Base-by-base conservation (phyloP, 30 jellyfish, hydroid and myxozoan species). In the Rhopilema esculentum region DNA sequence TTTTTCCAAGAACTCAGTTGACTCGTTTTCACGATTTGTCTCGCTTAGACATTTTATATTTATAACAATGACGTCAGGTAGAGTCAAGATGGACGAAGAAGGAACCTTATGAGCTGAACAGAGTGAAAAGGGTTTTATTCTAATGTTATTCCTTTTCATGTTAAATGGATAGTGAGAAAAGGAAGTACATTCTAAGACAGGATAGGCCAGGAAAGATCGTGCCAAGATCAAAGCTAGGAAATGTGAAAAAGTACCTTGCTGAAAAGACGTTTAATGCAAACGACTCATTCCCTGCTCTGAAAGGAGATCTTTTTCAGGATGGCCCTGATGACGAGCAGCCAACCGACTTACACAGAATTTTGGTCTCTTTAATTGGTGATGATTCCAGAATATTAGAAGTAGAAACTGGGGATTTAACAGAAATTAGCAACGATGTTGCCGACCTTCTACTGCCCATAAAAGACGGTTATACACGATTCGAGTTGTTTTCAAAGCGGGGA, bases 261-360 rank as follows among this genome's bases (percentile, higher is more conserved):
- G 78, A 53, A 50, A 76, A 22, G 77, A 18, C 49, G 40, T 9
- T 65, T 21, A 75, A 66, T 4, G 25, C 84, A 66, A 57, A 21
- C 16, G 24, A 0, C n/a, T 27, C 71, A 4, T 86, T 64, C 69
- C 23, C 79, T n/a, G 95, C 95, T 0, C n/a, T 51, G 24, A 76
- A 75, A 52, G 95, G 95, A 30, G 95, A 86, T 24, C 8, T 86
- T 29, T 86, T 86, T 51, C 74, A 75, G 32, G 90, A 75, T 1
- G 33, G 53, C 22, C 85, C 89, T 16, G 19, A 20, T 1, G 86
- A 62, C 19, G 0, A 27, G 25, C 95, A 86, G 40, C 93, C 93
- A 0, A 25, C 26, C 0, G 86, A 86, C 33, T 79, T 40, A 20
- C 23, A 22, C 63, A 86, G 69, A 26, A 75, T 86, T 1, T 27